These are phyloP conservation scores for Mactra quadrangularis DNA, from an alignment of 1,140 invertebrate species.

Conservation along the genomic window DNA sequence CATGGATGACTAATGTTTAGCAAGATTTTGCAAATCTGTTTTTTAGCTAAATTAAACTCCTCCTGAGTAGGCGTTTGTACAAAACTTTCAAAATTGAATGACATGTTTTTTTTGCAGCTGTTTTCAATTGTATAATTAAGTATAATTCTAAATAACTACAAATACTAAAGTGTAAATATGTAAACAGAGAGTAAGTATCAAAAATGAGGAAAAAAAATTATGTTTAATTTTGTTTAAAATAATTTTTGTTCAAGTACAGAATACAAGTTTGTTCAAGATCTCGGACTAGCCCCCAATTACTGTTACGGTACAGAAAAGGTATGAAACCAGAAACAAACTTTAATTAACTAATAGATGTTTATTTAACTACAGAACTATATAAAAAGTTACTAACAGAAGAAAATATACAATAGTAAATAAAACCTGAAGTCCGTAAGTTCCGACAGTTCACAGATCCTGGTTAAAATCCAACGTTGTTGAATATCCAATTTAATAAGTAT, in stretches of 20 bases:
- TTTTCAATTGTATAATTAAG: not conserved
- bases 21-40: slow-evolving; percentile 9
- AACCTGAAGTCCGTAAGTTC: no score
- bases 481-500: no score
- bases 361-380: no score
- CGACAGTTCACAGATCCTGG: no score
- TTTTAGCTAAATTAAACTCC: slow-evolving; percentile 22
- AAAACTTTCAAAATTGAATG: not conserved
- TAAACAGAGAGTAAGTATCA: not conserved
- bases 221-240: no score
- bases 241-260: no score
- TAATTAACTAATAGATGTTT: no score
- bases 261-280: no score
- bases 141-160: not conserved
- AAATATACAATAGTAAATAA: no score
- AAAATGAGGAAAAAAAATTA: not conserved
- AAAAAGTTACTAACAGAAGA: no score
- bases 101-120: slow-evolving; percentile 13
- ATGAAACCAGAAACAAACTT: slow-evolving; percentile 1
- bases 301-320: not conserved
- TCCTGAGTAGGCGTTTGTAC: not conserved
- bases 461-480: no score
- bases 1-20: not conserved
- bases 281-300: slow-evolving; percentile 9
- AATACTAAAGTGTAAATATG: not conserved